A percentile compares a stretch with the other conserved stretches of the same genome.
Evolutionary conservation across 2,888 invertebrate genomes (phyloP).

Genomic region (Tachystola acroxantha): DNA sequence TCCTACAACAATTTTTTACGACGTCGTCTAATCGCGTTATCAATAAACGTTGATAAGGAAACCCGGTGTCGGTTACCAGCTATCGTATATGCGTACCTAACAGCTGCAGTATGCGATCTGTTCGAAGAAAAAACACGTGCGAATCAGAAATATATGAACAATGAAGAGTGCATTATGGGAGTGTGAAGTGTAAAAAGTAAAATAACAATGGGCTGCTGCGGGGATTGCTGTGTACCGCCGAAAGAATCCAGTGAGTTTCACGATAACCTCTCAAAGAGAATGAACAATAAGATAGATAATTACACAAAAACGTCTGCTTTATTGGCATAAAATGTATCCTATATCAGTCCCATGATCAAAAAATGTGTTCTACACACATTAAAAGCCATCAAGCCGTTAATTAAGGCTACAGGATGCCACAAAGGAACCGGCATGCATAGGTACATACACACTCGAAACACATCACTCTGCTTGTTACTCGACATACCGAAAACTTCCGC

Average conservation of each 20-base stretch:
- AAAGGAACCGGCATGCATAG: too few relatives aligned
- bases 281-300: too few relatives aligned
- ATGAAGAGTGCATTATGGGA: not conserved
- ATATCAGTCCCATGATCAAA: too few relatives aligned
- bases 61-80: not conserved
- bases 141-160: not conserved
- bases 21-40: not conserved
- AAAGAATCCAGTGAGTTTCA: conserved; percentile 60
- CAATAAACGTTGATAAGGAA: not conserved
- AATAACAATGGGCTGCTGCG: conserved; percentile 48
- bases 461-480: too few relatives aligned
- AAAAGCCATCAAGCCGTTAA: too few relatives aligned
- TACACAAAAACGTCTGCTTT: too few relatives aligned
- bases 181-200: not conserved
- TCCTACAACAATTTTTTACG: too few relatives aligned
- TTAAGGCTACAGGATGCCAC: too few relatives aligned
- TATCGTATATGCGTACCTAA: not conserved
- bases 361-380: too few relatives aligned
- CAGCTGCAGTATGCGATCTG: not conserved
- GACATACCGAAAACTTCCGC: too few relatives aligned
- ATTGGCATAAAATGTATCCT: too few relatives aligned
- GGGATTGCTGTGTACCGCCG: conserved; percentile 46
- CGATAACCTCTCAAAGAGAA: conserved; percentile 1
- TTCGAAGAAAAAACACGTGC: not conserved
- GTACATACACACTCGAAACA: too few relatives aligned